Percentiles rank a stretch among this genome's conserved stretches.
phyloP scores from a whole-genome alignment of 1,140 invertebrate species.

The Lamellibrachia luymesi region DNA sequence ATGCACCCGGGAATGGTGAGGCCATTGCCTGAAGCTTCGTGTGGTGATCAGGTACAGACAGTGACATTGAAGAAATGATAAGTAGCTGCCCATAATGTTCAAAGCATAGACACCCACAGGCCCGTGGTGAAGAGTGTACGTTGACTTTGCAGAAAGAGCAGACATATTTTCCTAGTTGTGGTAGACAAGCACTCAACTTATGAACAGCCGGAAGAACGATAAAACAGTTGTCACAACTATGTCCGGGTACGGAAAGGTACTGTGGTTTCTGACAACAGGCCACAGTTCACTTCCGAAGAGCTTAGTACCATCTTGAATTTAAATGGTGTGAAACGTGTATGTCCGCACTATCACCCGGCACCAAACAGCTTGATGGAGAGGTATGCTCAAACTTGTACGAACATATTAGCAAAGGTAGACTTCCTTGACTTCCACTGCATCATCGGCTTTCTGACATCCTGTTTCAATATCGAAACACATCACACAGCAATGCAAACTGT shows the following conservation, averaged over 20 bases:
- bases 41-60: conserved; percentile 61
- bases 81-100: conserved; percentile 57
- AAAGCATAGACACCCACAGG: neutral
- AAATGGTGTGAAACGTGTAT: no score
- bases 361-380: no score
- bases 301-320: no score
- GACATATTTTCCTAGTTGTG: neutral
- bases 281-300: neutral
- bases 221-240: neutral
- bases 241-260: neutral
- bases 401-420: no score
- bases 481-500: no score
- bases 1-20: conserved; percentile 59
- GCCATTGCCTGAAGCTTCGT: conserved; percentile 57
- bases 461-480: no score
- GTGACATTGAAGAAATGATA: conserved; percentile 54
- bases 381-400: no score
- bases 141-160: conserved; percentile 12
- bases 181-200: no score
- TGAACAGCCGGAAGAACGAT: no score
- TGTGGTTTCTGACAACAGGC: conserved; percentile 2
- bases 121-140: neutral
- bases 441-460: no score
- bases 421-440: no score
- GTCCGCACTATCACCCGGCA: no score